Evolutionary conservation across 2,113 vertebrate species (phyloP).

Genomic region (Cacatua alba): DNA sequence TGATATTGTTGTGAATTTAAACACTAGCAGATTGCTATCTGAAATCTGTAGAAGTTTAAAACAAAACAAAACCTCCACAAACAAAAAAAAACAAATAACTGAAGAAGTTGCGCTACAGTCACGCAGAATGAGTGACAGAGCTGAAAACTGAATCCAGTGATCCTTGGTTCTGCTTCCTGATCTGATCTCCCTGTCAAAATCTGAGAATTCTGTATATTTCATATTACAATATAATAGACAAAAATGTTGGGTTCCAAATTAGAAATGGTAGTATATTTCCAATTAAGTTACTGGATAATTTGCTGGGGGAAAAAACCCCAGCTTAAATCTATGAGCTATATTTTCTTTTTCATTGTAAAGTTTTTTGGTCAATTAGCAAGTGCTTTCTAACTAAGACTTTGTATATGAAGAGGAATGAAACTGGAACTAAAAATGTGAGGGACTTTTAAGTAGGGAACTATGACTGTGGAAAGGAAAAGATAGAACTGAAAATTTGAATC

Average conservation of each 20-base stretch:
- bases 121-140: neutral
- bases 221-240: neutral
- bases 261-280: neutral
- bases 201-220: neutral
- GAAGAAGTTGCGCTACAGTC: neutral
- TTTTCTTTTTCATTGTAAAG: neutral
- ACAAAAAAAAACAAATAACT: neutral
- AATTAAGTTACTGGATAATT: neutral
- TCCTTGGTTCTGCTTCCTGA: neutral
- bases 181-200: neutral
- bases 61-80: neutral
- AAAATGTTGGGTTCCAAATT: neutral
- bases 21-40: neutral
- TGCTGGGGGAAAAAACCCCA: neutral
- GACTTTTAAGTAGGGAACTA: neutral
- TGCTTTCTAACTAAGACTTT: neutral
- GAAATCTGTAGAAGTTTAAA: neutral
- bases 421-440: neutral
- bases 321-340: neutral
- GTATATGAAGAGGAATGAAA: neutral
- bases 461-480: neutral
- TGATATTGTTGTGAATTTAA: neutral
- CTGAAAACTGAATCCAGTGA: neutral
- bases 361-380: neutral
- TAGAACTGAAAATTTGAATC: neutral